Evolutionary conservation across 2,113 vertebrate genomes (phyloP).

Genomic region (Pterophyllum scalare): DNA sequence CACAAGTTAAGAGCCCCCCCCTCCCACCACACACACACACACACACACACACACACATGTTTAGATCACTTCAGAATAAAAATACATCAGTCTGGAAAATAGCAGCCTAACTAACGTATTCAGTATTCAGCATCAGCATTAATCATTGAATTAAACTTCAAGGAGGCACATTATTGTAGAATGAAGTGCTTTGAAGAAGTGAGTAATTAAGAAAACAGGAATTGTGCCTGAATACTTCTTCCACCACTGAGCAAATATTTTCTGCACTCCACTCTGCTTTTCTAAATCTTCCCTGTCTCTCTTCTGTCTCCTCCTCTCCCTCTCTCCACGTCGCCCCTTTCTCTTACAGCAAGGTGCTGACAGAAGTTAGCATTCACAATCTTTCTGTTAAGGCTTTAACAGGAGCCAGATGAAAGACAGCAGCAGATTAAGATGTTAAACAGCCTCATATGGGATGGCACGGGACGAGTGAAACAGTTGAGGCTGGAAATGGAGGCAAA

Average conservation of each 20-base stretch:
- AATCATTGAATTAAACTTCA: background rate
- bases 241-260: background rate
- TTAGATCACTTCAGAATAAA: background rate
- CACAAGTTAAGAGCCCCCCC: background rate
- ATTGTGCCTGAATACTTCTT: background rate
- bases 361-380: slow-evolving; percentile 81
- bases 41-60: background rate
- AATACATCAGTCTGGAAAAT: background rate
- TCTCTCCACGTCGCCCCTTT: slow-evolving; percentile 40
- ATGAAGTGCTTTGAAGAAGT: background rate
- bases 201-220: background rate
- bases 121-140: background rate
- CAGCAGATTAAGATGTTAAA: slow-evolving; percentile 82
- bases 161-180: background rate
- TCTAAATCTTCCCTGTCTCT: slow-evolving; percentile 29
- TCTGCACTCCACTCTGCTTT: background rate
- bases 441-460: slow-evolving; percentile 77
- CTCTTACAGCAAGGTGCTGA: slow-evolving; percentile 80
- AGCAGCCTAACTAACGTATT: background rate
- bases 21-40: too few relatives aligned
- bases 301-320: slow-evolving; percentile 39
- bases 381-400: slow-evolving; percentile 81
- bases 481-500: slow-evolving; percentile 71
- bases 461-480: slow-evolving; percentile 72
- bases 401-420: slow-evolving; percentile 84